Percentiles rank a stretch among this genome's conserved stretches.
These are phyloP conservation scores for Astur gentilis DNA, from an alignment of 2,113 vertebrate species.

Conservation along the genomic window DNA sequence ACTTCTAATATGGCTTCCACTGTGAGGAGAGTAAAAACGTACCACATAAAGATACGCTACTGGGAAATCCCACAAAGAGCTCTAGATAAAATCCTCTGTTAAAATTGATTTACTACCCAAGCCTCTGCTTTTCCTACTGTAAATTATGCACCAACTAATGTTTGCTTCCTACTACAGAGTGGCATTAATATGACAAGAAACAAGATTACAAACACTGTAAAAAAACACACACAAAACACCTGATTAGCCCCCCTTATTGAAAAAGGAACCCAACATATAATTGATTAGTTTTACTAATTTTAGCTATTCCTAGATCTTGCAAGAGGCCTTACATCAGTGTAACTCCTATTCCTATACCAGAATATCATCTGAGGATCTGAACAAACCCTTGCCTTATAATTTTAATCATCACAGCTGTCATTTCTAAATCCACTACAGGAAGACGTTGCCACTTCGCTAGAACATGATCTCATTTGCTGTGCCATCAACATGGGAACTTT, in stretches of 20 bases:
- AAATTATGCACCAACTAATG: conserved; percentile 18
- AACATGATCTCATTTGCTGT: neutral
- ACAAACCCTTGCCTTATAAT: neutral
- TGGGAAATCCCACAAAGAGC: neutral
- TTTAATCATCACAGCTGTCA: neutral
- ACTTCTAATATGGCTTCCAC: neutral
- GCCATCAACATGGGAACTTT: neutral
- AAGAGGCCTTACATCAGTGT: neutral
- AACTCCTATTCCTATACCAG: neutral
- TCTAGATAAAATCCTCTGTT: neutral
- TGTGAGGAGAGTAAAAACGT: neutral
- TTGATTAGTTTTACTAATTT: neutral
- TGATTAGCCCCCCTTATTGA: neutral
- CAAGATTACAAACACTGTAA: neutral
- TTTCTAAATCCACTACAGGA: neutral
- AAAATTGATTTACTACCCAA: neutral
- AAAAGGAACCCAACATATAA: neutral
- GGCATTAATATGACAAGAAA: neutral
- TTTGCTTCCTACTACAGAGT: neutral
- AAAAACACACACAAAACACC: neutral
- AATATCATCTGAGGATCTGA: neutral
- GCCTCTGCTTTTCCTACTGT: neutral
- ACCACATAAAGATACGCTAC: neutral
- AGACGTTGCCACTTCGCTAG: neutral
- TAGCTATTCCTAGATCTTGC: neutral